Evolutionary conservation across 2,113 vertebrate species (phyloP), one percentile per base, ranked within the genome.

Genomic region (Vulpes ferrilata): DNA sequence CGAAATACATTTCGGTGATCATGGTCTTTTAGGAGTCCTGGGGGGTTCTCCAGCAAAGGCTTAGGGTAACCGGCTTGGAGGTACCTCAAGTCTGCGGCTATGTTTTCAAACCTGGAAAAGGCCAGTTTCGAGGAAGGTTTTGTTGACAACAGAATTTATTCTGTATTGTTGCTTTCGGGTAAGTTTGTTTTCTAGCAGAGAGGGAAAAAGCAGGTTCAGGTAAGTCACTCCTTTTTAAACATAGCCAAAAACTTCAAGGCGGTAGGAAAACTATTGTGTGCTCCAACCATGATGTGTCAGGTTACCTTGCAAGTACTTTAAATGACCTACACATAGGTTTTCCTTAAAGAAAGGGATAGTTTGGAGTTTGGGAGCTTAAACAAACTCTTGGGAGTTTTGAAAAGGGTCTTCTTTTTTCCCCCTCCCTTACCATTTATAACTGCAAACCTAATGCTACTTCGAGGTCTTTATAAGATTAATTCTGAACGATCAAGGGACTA

Each of bases 401-500:
- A 93, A 97, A 90, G 55, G 91, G 62, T 38, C 84, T 96, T 97
- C 10, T 92, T 60, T 35, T 65, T 89, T 65, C 9, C 12, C 30
- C n/a, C 1, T 35, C 84, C 73, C 32, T 59, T 74, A 85, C 55
- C 80, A 86, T 81, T 89, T 90, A 71, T 79, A 84, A 89, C 64
- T 85, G 60, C 38, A 76, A 90, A 90, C 73, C 76, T 79, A 88
- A 69, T 69, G 1, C 97, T 95, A 74, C 84, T 92, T 64, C 73
- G 93, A 96, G 98, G 98, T 97, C 98, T 97, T 97, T 84, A 55
- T 43, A 80, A 95, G 96, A 98, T 97, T 91, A 98, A 98, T 97
- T 97, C 97, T 89, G 97, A 93, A 90, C 98, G 96, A 98, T 92
- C 95, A 96, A 93, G 97, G 89, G 80, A 80, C 95, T 93, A 71